These are phyloP conservation scores for Germaria angustata DNA, from an alignment of 2,888 invertebrate genomes.

Conservation along the genomic window DNA sequence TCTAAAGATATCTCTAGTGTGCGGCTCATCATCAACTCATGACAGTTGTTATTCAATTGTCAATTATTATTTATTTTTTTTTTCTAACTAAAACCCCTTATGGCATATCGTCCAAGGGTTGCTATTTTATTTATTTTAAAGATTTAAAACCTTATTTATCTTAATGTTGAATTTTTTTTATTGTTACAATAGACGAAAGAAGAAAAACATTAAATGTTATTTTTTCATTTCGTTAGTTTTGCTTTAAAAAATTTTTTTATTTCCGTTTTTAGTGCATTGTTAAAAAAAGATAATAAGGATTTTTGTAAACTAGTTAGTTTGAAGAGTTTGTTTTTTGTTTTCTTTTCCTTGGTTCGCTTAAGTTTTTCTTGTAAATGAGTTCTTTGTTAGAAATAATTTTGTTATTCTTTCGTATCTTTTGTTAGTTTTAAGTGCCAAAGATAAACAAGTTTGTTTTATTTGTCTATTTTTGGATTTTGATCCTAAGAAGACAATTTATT, in stretches of 20 bases:
- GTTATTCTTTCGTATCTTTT: background rate
- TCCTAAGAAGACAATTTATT: constrained; percentile 14
- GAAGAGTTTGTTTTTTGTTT: constrained; percentile 18
- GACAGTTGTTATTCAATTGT: constrained; percentile 62
- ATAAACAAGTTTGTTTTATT: constrained; percentile 36
- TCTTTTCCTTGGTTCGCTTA: background rate
- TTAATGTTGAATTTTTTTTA: constrained; percentile 27
- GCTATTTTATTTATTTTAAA: constrained; percentile 37
- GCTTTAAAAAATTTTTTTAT: constrained; percentile 12
- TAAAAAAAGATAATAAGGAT: constrained; percentile 39
- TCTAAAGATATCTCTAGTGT: background rate
- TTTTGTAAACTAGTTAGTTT: constrained; percentile 30
- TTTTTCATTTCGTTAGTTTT: constrained; percentile 48
- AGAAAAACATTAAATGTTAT: constrained; percentile 26
- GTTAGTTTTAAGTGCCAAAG: constrained; percentile 47
- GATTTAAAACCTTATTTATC: constrained; percentile 16
- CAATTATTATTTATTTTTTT: constrained; percentile 6
- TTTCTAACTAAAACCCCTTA: constrained; percentile 1
- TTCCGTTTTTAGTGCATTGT: constrained; percentile 31
- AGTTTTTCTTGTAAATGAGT: constrained; percentile 11
- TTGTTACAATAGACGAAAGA: background rate
- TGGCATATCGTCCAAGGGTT: constrained; percentile 11
- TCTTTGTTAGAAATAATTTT: constrained; percentile 10
- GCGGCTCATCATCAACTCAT: constrained; percentile 51
- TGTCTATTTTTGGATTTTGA: background rate